Evolutionary conservation across 2,888 invertebrate genomes (phyloP), one percentile per base, ranked within the genome.

Genomic region (Magallana nippona): DNA sequence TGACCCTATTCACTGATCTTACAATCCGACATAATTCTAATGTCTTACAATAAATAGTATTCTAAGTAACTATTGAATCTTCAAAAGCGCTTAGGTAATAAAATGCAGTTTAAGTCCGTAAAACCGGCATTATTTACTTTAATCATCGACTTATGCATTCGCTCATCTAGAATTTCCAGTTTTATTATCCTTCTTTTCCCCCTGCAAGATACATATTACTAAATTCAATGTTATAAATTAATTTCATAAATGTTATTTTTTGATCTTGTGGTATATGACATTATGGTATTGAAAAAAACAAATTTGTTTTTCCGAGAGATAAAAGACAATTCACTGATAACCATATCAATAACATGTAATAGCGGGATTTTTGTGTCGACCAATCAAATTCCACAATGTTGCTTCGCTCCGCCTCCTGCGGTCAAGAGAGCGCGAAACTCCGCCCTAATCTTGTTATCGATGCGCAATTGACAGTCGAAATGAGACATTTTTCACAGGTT

Each of bases 401-500:
- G 13, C 15, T 1, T 13, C 19, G 19, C 71, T 15, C 82, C 82
- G 71, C 82, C 82, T 56, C n/a, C n/a, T 15, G 55, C 71, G n/a
- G 32, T 57, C 27, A 32, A 80, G 57, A 22, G 44, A 17, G 15
- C 15, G n/a, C 10, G 44, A 82, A 55, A 55, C 55, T 56, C 82
- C 82, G 82, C 82, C 82, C 56, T 19, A 22, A 71, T 32, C 55
- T 55, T 56, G 56, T 57, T 79, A 56, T 56, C 57, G 79, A 79
- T 79, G 79, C 79, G 55, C 79, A 55, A 55, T 71, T 71, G 71
- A 55, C 63, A 60, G 60, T 22, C 71, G 56, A 71, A 82, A 82
- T 56, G 22, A 56, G 82, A n/a, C 56, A 71, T 71, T 71, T 81
- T 56, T 82, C 82, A 82, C 82, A 82, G 82, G 82, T 82, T 57